A percentile compares a stretch with the other conserved stretches of the same genome.
Conservation (phyloP, 2,113 vertebrate genomes). For the Nerophis lumbriciformis region DNA sequence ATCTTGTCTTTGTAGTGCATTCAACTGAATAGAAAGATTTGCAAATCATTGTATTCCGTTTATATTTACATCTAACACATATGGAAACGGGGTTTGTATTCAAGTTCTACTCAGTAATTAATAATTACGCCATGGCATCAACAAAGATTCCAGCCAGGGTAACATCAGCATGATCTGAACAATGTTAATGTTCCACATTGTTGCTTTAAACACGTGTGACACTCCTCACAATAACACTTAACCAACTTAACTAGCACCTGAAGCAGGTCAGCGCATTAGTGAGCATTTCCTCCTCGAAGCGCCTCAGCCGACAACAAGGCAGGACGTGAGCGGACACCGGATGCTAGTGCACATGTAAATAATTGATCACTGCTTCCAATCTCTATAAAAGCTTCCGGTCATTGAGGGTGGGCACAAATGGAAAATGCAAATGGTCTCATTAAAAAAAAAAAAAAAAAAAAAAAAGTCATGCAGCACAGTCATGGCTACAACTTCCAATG, state of each 20-base stretch:
- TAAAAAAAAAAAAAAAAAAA: neutral
- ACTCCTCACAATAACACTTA: neutral
- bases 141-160: too few species aligned
- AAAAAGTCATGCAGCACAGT: too few species aligned
- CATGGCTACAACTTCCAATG: neutral
- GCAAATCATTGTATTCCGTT: too few species aligned
- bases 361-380: neutral
- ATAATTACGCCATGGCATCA: too few species aligned
- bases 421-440: neutral
- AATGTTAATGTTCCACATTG: neutral
- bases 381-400: constrained; percentile 7
- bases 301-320: neutral
- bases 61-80: too few species aligned
- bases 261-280: neutral
- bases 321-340: neutral
- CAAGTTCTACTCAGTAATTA: too few species aligned
- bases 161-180: neutral
- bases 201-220: neutral
- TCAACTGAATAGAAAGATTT: too few species aligned
- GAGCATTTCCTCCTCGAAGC: neutral
- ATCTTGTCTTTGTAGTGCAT: too few species aligned
- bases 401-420: constrained; percentile 4
- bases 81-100: too few species aligned
- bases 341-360: neutral
- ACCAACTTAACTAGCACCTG: neutral